phyloP scores from a whole-genome alignment of 1,140 invertebrate species.

The Drosophila triauraria region DNA sequence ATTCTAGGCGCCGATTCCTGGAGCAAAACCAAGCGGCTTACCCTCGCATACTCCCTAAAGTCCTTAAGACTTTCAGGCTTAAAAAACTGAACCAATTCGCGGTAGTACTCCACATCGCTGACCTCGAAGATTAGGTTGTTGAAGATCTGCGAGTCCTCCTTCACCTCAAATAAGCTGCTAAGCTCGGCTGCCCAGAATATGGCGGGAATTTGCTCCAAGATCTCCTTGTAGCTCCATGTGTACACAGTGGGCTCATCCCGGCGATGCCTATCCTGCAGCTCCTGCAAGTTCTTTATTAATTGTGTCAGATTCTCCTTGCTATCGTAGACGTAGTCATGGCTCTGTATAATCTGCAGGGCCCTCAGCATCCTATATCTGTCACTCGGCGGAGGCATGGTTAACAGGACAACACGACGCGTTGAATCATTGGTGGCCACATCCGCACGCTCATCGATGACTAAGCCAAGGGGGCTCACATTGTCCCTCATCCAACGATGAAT shows the following conservation, averaged over 20 bases:
- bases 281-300: neutral
- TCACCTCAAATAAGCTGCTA: neutral
- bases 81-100: slow-evolving; percentile 35
- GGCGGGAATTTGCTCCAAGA: slow-evolving; percentile 36
- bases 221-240: slow-evolving; percentile 24
- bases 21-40: slow-evolving; percentile 3
- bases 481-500: neutral
- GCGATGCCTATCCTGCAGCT: slow-evolving; percentile 26
- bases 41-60: slow-evolving; percentile 10
- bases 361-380: neutral
- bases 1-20: neutral
- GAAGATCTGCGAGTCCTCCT: neutral
- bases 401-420: slow-evolving; percentile 40
- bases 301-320: neutral
- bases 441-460: slow-evolving; percentile 54
- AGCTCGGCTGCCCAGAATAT: slow-evolving; percentile 50
- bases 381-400: slow-evolving; percentile 46
- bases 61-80: neutral
- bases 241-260: slow-evolving; percentile 20
- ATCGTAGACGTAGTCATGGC: neutral
- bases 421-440: slow-evolving; percentile 70
- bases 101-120: slow-evolving; percentile 59
- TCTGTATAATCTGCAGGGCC: neutral
- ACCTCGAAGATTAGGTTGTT: slow-evolving; percentile 49
- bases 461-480: neutral